These are phyloP conservation scores for Carabus problematicus DNA, from an alignment of 2,888 invertebrate genomes.

Conservation along the genomic window DNA sequence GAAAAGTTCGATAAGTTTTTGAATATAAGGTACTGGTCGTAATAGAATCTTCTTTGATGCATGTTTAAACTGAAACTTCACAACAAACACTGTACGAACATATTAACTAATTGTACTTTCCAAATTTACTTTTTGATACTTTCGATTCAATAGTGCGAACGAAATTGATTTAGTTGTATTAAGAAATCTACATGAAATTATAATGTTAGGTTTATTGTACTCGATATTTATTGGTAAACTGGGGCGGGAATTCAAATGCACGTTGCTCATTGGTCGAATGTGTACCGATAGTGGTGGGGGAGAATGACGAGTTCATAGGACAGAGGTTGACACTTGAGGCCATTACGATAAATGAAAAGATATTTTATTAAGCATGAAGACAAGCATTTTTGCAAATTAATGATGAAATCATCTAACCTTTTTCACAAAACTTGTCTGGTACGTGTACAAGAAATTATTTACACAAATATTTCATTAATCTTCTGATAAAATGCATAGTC, in stretches of 20 bases:
- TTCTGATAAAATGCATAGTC: no score
- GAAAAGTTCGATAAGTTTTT: conserved; percentile 54
- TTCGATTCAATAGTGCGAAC: conserved; percentile 8
- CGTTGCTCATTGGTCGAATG: conserved; percentile 5
- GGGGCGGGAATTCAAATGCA: conserved; percentile 29
- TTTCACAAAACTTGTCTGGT: conserved; percentile 18
- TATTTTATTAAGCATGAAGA: conserved; percentile 36
- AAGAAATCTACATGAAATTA: conserved; percentile 19
- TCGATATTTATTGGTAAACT: conserved; percentile 27
- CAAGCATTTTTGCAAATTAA: conserved; percentile 38
- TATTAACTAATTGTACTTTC: neutral
- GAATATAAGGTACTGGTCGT: conserved; percentile 55
- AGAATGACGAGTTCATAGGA: conserved; percentile 34
- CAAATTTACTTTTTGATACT: conserved; percentile 16
- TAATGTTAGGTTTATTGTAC: conserved; percentile 28
- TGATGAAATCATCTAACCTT: conserved; percentile 41
- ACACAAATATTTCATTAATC: no score
- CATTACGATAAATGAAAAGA: conserved; percentile 24
- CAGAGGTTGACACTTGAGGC: conserved; percentile 33
- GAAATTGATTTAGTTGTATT: conserved; percentile 14
- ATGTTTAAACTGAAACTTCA: conserved; percentile 47
- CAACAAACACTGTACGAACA: conserved; percentile 2
- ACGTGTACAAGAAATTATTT: no score
- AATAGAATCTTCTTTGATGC: conserved; percentile 55
- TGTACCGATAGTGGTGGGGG: conserved; percentile 5